phyloP scores from a whole-genome alignment of 1,140 invertebrate species.

The Macrotrachela quadricornifera region DNA sequence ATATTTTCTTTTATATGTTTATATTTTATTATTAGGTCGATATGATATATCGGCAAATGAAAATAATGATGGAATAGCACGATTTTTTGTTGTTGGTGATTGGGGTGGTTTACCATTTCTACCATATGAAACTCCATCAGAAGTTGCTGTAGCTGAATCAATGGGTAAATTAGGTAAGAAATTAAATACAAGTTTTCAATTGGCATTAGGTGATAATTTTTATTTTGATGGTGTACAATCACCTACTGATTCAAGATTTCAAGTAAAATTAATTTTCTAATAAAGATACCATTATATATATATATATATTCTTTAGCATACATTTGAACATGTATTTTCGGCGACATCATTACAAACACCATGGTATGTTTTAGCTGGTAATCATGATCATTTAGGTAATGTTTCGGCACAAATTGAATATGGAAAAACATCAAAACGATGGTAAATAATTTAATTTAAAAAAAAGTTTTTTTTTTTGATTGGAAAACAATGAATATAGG shows the following conservation, averaged over 20 bases:
- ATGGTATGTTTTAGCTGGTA: conserved; percentile 29
- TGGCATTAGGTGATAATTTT: conserved; percentile 32
- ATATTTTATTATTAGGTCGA: no score
- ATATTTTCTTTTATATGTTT: no score
- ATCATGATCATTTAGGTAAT: conserved; percentile 32
- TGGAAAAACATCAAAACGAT: conserved; percentile 2
- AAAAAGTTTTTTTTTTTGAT: not conserved
- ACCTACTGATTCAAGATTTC: conserved; percentile 25
- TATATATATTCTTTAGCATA: conserved; percentile 11
- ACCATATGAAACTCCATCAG: conserved; percentile 23
- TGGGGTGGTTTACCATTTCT: conserved; percentile 26
- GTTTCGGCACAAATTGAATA: conserved; percentile 23
- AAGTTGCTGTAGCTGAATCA: conserved; percentile 19
- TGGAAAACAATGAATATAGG: conserved; percentile 14
- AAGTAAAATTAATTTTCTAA: conserved; percentile 13
- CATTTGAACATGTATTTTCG: conserved; percentile 17
- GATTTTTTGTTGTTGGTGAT: conserved; percentile 24
- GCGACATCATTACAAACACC: conserved; percentile 15
- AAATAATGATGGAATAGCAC: not conserved
- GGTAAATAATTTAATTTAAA: not conserved
- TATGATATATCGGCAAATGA: not conserved
- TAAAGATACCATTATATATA: not conserved
- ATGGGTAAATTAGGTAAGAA: conserved; percentile 19
- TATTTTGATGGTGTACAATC: conserved; percentile 28
- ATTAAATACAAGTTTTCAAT: conserved; percentile 18